Conservation (phyloP, 2,113 vertebrate species). For the Alligator sinensis region DNA sequence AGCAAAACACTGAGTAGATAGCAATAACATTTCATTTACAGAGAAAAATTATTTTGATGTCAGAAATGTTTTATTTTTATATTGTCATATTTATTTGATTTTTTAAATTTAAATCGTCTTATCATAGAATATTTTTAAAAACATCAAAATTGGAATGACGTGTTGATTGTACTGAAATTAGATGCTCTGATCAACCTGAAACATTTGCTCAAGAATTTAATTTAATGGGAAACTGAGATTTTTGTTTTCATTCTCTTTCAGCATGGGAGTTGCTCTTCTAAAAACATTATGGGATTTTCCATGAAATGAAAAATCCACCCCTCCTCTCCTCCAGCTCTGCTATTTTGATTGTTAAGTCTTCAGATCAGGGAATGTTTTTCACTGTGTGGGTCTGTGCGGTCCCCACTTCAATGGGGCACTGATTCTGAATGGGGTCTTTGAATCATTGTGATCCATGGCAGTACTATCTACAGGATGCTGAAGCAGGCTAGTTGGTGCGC, state of each 20-base stretch:
- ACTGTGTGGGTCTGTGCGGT: background rate
- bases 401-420: background rate
- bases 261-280: background rate
- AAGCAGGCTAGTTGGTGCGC: background rate
- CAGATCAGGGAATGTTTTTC: too few relatives aligned
- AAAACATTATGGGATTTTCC: background rate
- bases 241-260: background rate
- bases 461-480: background rate
- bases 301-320: background rate
- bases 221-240: background rate
- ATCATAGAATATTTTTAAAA: too few relatives aligned
- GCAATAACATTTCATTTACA: background rate
- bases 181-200: too few relatives aligned
- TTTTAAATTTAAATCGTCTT: too few relatives aligned
- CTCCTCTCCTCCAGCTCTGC: background rate
- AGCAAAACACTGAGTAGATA: background rate
- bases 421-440: background rate
- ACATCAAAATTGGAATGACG: background rate
- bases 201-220: background rate
- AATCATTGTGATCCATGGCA: background rate
- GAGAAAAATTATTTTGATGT: background rate
- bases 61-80: background rate
- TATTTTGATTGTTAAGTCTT: background rate
- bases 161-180: background rate
- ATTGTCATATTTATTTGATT: too few relatives aligned